Conservation (phyloP, 37 sponge, comb jelly and placozoan genomes). For the Axinella damicornis region DNA sequence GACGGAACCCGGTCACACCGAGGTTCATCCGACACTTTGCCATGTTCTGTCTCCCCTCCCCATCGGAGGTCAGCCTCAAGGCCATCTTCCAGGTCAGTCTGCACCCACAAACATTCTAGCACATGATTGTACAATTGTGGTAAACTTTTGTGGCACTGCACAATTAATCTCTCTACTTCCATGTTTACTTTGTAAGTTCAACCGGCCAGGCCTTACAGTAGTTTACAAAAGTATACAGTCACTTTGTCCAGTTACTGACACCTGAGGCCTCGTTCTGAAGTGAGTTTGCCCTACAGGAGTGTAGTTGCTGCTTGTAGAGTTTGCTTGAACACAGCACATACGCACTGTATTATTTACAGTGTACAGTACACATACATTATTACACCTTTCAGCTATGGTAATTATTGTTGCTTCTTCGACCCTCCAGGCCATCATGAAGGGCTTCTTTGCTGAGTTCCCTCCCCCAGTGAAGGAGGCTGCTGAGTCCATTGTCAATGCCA, state of each 20-base stretch:
- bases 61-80: slow-evolving; percentile 88
- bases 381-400: too few relatives aligned
- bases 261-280: too few relatives aligned
- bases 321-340: too few relatives aligned
- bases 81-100: slow-evolving; percentile 85
- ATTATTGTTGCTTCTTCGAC: background rate
- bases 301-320: too few relatives aligned
- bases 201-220: too few relatives aligned
- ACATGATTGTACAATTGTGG: background rate
- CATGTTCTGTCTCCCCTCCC: slow-evolving; percentile 93
- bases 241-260: too few relatives aligned
- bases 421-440: slow-evolving; percentile 87
- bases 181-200: too few relatives aligned
- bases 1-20: slow-evolving; percentile 97
- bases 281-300: too few relatives aligned
- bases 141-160: background rate
- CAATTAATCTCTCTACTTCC: too few relatives aligned
- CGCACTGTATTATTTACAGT: too few relatives aligned
- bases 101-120: background rate
- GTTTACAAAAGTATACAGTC: too few relatives aligned
- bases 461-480: slow-evolving; percentile 89
- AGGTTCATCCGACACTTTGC: slow-evolving; percentile 97
- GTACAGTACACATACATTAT: too few relatives aligned
- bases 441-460: slow-evolving; percentile 96
- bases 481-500: slow-evolving; percentile 93